Evolutionary conservation across 2,888 invertebrate genomes (phyloP).

Genomic region (Volucella inflata): DNA sequence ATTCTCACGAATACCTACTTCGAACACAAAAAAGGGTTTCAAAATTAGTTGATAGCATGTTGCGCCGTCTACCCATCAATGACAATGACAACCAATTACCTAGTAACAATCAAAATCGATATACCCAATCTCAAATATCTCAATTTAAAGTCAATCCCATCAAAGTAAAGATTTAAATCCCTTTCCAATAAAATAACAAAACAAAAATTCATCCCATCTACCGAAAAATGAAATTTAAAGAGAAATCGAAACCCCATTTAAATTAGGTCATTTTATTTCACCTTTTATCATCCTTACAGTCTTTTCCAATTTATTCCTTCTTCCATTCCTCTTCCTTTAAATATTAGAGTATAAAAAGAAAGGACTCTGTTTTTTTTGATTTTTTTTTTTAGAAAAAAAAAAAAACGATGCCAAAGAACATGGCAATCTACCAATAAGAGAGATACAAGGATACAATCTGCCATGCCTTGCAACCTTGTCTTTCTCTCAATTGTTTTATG

Average conservation of each 20-base stretch:
- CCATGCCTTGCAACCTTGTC: background rate
- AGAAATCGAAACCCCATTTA: slow-evolving; percentile 60
- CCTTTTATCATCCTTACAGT: slow-evolving; percentile 51
- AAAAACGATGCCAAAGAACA: slow-evolving; percentile 24
- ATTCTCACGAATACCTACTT: no score
- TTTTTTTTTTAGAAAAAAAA: background rate
- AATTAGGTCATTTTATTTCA: slow-evolving; percentile 70
- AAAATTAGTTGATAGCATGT: no score
- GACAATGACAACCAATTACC: no score
- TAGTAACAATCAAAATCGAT: background rate
- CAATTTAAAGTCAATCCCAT: slow-evolving; percentile 26
- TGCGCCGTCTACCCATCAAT: no score
- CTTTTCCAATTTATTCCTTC: slow-evolving; percentile 28
- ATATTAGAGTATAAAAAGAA: slow-evolving; percentile 18
- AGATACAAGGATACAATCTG: slow-evolving; percentile 41
- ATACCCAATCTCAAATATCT: background rate
- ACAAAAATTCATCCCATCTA: slow-evolving; percentile 8
- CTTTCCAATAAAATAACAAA: background rate
- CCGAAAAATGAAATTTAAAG: slow-evolving; percentile 11
- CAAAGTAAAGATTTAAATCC: background rate
- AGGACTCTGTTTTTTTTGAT: background rate
- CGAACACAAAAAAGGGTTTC: no score
- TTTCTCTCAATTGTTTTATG: slow-evolving; percentile 22
- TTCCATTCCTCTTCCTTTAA: slow-evolving; percentile 15
- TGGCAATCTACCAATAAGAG: slow-evolving; percentile 42